Conservation (phyloP, 2,888 invertebrate species). For the Lathronympha strigana region DNA sequence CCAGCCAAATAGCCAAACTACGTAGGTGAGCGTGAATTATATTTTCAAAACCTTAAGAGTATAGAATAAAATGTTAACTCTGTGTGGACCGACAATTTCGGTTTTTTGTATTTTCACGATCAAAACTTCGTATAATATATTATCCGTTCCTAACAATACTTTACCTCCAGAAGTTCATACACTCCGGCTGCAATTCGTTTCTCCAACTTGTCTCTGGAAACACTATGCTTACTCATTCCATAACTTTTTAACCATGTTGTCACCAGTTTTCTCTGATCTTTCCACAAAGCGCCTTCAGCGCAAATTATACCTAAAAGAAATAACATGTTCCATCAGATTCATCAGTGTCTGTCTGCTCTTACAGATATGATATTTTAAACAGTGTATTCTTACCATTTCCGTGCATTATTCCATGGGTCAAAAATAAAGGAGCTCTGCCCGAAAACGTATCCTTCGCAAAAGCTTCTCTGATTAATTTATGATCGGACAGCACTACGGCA, state of each 20-base stretch:
- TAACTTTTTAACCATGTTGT: slow-evolving; percentile 88
- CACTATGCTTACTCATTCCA: slow-evolving; percentile 87
- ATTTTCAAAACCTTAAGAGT: too few species aligned
- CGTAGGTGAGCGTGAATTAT: too few species aligned
- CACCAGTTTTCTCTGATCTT: slow-evolving; percentile 91
- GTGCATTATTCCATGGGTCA: slow-evolving; percentile 94
- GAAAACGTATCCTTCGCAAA: slow-evolving; percentile 89
- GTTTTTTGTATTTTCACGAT: too few species aligned
- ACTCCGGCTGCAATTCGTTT: slow-evolving; percentile 86
- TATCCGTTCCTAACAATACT: not conserved
- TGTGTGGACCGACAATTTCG: too few species aligned
- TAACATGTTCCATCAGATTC: not conserved
- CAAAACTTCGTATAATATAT: not conserved
- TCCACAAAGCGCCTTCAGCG: slow-evolving; percentile 92
- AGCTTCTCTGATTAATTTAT: slow-evolving; percentile 88
- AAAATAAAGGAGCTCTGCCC: slow-evolving; percentile 91
- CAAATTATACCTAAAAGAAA: slow-evolving; percentile 89
- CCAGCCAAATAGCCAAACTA: too few species aligned
- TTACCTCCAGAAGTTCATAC: slow-evolving; percentile 85
- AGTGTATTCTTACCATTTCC: slow-evolving; percentile 89
- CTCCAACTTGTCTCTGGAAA: slow-evolving; percentile 86
- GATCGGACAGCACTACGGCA: slow-evolving; percentile 91
- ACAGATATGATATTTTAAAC: not conserved
- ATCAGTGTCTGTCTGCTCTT: not conserved
- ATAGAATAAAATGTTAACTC: too few species aligned